Conservation (phyloP, 2,113 vertebrate genomes). For the Copsychus sechellarum region DNA sequence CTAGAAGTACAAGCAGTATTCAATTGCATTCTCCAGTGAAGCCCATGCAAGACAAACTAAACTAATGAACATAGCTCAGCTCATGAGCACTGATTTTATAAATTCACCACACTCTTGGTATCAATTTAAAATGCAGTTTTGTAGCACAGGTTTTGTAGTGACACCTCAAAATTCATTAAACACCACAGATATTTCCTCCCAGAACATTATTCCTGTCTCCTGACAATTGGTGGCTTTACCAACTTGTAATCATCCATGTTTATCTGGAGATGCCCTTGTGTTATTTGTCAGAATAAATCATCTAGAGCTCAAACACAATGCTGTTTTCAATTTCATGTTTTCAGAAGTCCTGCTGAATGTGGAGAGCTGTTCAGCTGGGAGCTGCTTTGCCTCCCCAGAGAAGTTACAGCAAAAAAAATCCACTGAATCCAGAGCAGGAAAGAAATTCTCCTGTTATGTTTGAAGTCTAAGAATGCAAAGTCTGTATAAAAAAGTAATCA, state of each 20-base stretch:
- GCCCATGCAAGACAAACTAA: not conserved
- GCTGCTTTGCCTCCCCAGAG: not conserved
- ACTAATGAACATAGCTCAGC: not conserved
- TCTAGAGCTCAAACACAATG: not conserved
- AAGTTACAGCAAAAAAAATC: not conserved
- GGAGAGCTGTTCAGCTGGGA: slow-evolving; percentile 24
- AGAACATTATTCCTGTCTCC: not conserved
- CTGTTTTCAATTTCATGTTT: not conserved
- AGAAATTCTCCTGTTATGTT: not conserved
- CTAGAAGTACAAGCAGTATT: not conserved
- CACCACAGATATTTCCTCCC: not conserved
- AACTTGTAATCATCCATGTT: not conserved
- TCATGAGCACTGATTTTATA: not conserved
- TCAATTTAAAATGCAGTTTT: not conserved
- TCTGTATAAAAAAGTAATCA: not conserved
- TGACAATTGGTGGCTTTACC: not conserved
- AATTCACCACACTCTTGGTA: not conserved
- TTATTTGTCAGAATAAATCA: slow-evolving; percentile 17
- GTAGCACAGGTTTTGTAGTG: not conserved
- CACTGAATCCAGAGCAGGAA: not conserved
- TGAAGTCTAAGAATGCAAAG: not conserved
- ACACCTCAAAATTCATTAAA: not conserved
- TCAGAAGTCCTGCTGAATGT: not conserved
- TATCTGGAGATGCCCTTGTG: not conserved
- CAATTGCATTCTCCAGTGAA: not conserved